Conservation (phyloP, 2,888 invertebrate species). For the Stenolophus ochropezus region DNA sequence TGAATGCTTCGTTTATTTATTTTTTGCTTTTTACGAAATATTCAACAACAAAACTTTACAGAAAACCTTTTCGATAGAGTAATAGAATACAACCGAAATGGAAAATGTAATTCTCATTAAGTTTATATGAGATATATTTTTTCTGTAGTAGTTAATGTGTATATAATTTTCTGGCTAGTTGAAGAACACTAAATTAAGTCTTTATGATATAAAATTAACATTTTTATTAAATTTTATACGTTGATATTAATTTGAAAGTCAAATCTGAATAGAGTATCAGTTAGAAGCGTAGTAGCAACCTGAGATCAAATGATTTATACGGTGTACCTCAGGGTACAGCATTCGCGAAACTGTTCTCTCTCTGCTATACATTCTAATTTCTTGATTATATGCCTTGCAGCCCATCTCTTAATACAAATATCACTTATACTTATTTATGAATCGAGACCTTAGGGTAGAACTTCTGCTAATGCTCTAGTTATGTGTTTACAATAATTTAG, state of each 20-base stretch:
- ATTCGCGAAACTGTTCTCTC: slow-evolving; percentile 6
- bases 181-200: slow-evolving; percentile 35
- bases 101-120: no score
- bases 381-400: background rate
- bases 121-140: no score
- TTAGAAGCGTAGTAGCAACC: slow-evolving; percentile 2
- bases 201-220: slow-evolving; percentile 38
- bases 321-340: slow-evolving; percentile 5
- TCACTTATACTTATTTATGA: background rate
- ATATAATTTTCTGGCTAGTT: slow-evolving; percentile 24
- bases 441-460: background rate
- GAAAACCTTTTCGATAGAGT: no score
- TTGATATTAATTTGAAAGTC: slow-evolving; percentile 42
- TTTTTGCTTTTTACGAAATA: no score
- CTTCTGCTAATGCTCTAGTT: no score
- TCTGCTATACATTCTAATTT: background rate
- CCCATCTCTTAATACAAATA: background rate
- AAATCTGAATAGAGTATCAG: slow-evolving; percentile 32
- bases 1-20: background rate
- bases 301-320: slow-evolving; percentile 29
- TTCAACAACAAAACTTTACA: no score
- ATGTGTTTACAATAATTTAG: no score
- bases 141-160: no score
- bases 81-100: no score
- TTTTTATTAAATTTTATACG: slow-evolving; percentile 43